A percentile compares a stretch with the other conserved stretches of the same genome.
phyloP scores from a whole-genome alignment of 2,888 invertebrate genomes.

The Caenorhabditis panamensis region DNA sequence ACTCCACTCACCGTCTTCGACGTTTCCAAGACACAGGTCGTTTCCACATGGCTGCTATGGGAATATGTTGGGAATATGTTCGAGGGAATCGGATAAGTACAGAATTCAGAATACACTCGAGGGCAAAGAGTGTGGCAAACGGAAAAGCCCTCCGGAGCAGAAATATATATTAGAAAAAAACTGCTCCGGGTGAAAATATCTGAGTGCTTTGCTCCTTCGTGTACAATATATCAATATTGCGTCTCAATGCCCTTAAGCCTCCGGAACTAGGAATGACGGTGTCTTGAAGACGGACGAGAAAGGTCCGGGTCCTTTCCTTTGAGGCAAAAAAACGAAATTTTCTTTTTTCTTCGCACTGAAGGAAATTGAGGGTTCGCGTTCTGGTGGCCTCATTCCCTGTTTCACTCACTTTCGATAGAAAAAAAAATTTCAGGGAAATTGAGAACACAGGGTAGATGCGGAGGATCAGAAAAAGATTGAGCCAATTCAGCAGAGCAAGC shows the following conservation, averaged over 20 bases:
- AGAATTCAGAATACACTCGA: neutral
- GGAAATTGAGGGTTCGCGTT: conserved; percentile 14
- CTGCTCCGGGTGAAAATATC: neutral
- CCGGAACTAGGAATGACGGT: conserved; percentile 7
- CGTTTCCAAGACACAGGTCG: conserved; percentile 1
- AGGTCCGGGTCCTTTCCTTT: no score
- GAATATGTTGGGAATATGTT: neutral
- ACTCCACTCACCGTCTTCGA: neutral
- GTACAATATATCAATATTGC: conserved; percentile 38
- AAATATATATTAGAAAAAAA: neutral
- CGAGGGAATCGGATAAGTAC: no score
- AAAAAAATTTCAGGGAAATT: no score
- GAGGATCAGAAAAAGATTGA: neutral
- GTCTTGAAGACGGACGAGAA: neutral
- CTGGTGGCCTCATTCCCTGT: neutral
- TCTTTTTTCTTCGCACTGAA: neutral
- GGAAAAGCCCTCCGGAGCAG: neutral
- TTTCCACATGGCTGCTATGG: neutral
- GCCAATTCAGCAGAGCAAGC: neutral
- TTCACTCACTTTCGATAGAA: no score
- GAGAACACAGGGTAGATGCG: no score
- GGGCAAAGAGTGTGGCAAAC: neutral
- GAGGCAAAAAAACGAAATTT: conserved; percentile 4
- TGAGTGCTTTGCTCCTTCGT: conserved; percentile 25
- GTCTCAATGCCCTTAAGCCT: neutral